phyloP scores from a whole-genome alignment of 64 coral and sea anemone species.

The Montipora capricornis region DNA sequence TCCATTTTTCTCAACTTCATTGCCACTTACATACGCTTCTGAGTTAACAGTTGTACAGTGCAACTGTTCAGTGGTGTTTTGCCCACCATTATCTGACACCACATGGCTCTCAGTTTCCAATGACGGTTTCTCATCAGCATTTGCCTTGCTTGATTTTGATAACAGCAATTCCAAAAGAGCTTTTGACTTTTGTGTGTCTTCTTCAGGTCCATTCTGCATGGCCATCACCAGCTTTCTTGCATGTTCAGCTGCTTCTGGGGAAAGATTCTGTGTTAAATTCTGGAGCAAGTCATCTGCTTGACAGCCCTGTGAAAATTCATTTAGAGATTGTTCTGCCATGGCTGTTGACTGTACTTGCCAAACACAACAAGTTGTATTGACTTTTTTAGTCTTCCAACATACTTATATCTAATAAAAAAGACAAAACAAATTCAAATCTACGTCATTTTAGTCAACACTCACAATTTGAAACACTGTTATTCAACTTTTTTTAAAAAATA shows the following conservation, averaged over 20 bases:
- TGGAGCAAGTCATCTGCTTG: background rate
- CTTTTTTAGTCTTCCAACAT: background rate
- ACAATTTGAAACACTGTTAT: too few relatives aligned
- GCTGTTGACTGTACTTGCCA: background rate
- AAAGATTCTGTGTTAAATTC: background rate
- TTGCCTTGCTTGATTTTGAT: background rate
- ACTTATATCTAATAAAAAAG: background rate
- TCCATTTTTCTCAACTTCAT: background rate
- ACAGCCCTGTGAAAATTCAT: background rate
- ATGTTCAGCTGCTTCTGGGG: background rate
- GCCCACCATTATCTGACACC: background rate
- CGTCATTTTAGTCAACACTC: too few relatives aligned
- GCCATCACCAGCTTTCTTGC: background rate
- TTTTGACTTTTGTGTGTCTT: background rate
- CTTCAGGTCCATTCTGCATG: constrained; percentile 26
- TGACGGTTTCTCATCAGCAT: constrained; percentile 6
- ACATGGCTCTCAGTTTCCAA: background rate
- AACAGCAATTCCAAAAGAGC: background rate
- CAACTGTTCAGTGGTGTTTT: background rate
- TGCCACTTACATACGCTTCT: background rate
- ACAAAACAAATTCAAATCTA: background rate
- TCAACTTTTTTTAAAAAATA: too few relatives aligned
- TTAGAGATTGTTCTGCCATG: background rate
- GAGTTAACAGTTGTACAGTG: background rate
- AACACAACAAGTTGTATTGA: background rate